Conservation (phyloP, 2,888 invertebrate species). For the Lepidonotus clava region DNA sequence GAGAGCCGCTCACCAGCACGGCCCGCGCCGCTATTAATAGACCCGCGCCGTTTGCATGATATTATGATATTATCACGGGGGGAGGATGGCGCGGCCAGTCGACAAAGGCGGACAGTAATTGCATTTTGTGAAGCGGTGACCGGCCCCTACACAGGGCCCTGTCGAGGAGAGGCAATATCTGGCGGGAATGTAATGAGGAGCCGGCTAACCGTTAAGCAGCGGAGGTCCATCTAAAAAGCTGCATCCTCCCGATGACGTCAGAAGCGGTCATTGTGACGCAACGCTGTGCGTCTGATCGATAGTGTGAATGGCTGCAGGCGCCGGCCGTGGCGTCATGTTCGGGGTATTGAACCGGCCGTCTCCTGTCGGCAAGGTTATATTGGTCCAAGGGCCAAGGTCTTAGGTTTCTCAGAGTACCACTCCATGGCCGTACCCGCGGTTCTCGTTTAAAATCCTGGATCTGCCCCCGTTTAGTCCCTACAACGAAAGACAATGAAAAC, state of each 20-base stretch:
- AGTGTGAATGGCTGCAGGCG: background rate
- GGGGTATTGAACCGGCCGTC: constrained; percentile 1
- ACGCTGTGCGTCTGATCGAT: background rate
- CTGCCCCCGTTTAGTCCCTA: too few relatives aligned
- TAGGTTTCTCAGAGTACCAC: too few relatives aligned
- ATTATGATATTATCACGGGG: constrained; percentile 1
- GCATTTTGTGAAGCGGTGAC: background rate
- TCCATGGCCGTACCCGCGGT: too few relatives aligned
- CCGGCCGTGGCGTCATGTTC: background rate
- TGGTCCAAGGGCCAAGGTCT: too few relatives aligned
- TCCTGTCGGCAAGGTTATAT: too few relatives aligned
- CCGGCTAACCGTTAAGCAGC: background rate
- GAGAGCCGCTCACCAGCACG: too few relatives aligned
- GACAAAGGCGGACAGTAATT: background rate
- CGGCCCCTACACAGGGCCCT: background rate
- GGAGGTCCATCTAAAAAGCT: constrained; percentile 28
- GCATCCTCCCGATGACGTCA: background rate
- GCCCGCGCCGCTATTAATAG: background rate
- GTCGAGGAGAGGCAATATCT: background rate
- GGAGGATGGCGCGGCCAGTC: background rate
- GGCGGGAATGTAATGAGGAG: background rate
- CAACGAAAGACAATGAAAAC: too few relatives aligned
- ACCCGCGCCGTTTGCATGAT: background rate
- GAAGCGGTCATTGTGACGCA: background rate
- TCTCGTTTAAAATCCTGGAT: too few relatives aligned